Base-by-base conservation (phyloP, 1,140 invertebrate species). In the Zophobas atratus region DNA sequence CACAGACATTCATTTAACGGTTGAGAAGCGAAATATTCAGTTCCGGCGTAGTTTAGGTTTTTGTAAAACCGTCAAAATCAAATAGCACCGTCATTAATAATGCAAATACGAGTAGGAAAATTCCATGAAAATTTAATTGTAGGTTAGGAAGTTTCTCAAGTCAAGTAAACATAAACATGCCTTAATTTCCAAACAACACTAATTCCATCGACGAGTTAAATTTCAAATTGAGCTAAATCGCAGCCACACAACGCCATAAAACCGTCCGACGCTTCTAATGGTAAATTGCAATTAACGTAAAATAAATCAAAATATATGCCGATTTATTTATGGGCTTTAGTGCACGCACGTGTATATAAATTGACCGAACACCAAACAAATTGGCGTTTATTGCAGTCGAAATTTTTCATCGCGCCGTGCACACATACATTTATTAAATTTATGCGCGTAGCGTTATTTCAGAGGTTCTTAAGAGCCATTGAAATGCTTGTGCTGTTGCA, bases 271-370 rank as follows among this genome's bases (percentile, higher is more conserved):
- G 49, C 20, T 6, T 51, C 49, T 51, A 51, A 51, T 51, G 49
- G 49, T 51, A 51, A 51, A 51, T 51, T 51, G 49, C 49, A 57
- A 57, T 57, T 57, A 57, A 57, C 60, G 38, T 41, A 67, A 67
- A 36, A 67, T 67, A 67, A 67, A 67, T 67, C 60, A 67, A 46
- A 67, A 67, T 41, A 57, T 67, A 67, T 67, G 38, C 60, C 36
- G 38, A 51, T 51, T 51, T 57, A 67, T 67, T 67, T 67, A 67
- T 67, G 39, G 60, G 2, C 4, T 35, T 57, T 57, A 35, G 55
- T 2, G 34, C 55, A 57, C 55, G 55, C 55, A 57, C 55, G 55
- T 57, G 32, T 57, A 33, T 36, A 57, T 57, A 57, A 57, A 57
- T 57, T 36, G 55, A 36, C 4, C 55, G 34, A 33, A 4, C 8